Conservation (phyloP, 2,113 vertebrate species). For the Sturnira hondurensis region DNA sequence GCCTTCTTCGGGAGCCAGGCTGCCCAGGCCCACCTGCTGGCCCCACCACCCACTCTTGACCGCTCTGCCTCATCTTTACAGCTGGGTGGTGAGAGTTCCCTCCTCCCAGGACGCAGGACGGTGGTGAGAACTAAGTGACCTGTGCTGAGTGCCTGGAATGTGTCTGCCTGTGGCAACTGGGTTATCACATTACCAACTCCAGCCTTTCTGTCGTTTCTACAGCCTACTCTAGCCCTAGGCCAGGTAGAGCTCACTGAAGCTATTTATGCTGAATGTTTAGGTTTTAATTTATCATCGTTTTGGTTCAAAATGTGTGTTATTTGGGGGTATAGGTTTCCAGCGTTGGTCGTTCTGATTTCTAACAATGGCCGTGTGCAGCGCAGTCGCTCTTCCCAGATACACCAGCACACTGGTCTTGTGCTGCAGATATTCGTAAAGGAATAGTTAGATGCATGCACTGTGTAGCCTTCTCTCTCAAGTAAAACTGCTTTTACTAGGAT, state of each 20-base stretch:
- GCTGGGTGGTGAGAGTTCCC: too few relatives aligned
- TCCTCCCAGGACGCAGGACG: background rate
- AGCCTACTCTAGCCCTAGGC: background rate
- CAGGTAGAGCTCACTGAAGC: background rate
- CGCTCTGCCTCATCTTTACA: background rate
- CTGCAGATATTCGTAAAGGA: background rate
- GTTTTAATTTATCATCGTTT: background rate
- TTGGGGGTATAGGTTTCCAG: background rate
- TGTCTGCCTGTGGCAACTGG: background rate
- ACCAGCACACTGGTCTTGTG: background rate
- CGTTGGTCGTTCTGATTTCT: background rate
- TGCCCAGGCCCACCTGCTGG: background rate
- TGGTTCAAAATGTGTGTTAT: background rate
- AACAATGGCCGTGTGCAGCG: background rate
- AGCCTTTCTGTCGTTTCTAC: background rate
- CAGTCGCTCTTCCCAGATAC: background rate
- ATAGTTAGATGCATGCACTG: background rate
- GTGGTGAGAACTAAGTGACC: background rate
- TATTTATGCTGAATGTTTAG: background rate
- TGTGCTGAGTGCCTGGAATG: rapidly evolving
- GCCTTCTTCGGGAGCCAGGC: background rate
- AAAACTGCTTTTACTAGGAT: background rate
- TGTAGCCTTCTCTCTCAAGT: background rate
- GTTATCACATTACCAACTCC: background rate
- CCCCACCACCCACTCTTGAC: rapidly evolving